These are phyloP conservation scores for Latheticus oryzae DNA, from an alignment of 2,888 invertebrate species.

Conservation along the genomic window DNA sequence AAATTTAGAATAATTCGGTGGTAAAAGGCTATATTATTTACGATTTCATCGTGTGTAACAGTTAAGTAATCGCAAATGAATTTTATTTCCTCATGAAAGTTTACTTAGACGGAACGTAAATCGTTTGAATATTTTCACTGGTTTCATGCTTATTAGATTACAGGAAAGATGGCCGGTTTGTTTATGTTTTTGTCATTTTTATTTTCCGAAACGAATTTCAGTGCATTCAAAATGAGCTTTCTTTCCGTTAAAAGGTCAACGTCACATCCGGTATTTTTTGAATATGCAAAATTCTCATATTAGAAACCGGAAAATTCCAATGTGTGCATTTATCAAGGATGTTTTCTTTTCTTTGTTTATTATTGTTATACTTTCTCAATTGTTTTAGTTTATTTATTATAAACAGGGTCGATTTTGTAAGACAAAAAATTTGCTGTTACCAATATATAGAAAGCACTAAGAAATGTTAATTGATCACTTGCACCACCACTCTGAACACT, in stretches of 20 bases:
- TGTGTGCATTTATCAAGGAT: constrained; percentile 8
- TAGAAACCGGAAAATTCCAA: no score
- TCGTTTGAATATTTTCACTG: constrained; percentile 22
- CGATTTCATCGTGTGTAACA: constrained; percentile 4
- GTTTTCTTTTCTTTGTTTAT: constrained; percentile 3
- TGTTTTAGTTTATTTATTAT: no score
- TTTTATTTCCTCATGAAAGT: constrained; percentile 38
- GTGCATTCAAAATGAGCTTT: not conserved
- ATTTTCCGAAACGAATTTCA: not conserved
- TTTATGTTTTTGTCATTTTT: constrained; percentile 1
- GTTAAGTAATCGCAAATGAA: constrained; percentile 25
- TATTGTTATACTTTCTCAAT: constrained; percentile 1
- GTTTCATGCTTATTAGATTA: constrained; percentile 14
- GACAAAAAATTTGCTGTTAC: constrained; percentile 1
- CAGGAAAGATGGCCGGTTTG: constrained; percentile 10
- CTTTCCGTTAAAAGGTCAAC: constrained; percentile 10
- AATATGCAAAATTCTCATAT: constrained; percentile 13
- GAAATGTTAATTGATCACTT: not conserved
- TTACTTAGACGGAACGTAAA: constrained; percentile 18
- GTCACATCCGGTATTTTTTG: constrained; percentile 4
- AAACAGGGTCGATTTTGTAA: no score
- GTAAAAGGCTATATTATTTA: no score
- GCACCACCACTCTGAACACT: constrained; percentile 11
- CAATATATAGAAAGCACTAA: not conserved
- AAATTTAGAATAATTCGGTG: no score